These are phyloP conservation scores for Drosophila quadrilineata DNA, from an alignment of 1,140 invertebrate species.

Conservation along the genomic window DNA sequence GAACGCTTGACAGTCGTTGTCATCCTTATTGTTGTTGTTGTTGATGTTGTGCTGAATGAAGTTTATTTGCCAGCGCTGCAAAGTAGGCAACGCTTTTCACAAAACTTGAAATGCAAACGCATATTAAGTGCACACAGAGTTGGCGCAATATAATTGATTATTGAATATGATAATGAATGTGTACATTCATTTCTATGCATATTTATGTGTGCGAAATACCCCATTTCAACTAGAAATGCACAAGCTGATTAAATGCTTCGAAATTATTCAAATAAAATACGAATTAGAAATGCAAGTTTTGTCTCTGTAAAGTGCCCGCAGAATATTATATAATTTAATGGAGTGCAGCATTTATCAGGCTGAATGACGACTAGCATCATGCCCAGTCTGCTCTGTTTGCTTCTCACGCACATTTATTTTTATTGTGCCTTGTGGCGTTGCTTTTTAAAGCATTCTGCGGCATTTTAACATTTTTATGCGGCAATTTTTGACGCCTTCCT, in stretches of 20 bases:
- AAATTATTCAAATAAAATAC: too few species aligned
- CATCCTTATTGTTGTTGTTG: neutral
- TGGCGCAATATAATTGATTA: too few species aligned
- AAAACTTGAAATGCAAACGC: neutral
- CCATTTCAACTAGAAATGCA: too few species aligned
- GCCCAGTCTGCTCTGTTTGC: neutral
- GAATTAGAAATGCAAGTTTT: neutral
- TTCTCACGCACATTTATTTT: conserved; percentile 55
- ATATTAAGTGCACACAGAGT: conserved; percentile 5
- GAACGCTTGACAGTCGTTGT: conserved; percentile 13
- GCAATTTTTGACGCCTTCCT: conserved; percentile 67
- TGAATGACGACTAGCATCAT: conserved; percentile 8
- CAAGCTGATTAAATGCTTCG: too few species aligned
- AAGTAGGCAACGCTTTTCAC: conserved; percentile 20
- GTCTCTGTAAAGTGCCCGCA: neutral
- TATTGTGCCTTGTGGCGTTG: conserved; percentile 35
- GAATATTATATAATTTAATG: neutral
- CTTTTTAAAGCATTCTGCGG: conserved; percentile 26
- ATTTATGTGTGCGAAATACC: too few species aligned
- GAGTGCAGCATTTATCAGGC: conserved; percentile 19
- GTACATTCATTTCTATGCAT: too few species aligned
- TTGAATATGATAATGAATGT: too few species aligned
- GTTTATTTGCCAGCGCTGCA: conserved; percentile 11
- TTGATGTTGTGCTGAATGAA: neutral
- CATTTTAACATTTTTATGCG: conserved; percentile 62